Evolutionary conservation across 1,140 invertebrate species (phyloP), one percentile per base, ranked within the genome.

Genomic region (Sarcophaga bullata): DNA sequence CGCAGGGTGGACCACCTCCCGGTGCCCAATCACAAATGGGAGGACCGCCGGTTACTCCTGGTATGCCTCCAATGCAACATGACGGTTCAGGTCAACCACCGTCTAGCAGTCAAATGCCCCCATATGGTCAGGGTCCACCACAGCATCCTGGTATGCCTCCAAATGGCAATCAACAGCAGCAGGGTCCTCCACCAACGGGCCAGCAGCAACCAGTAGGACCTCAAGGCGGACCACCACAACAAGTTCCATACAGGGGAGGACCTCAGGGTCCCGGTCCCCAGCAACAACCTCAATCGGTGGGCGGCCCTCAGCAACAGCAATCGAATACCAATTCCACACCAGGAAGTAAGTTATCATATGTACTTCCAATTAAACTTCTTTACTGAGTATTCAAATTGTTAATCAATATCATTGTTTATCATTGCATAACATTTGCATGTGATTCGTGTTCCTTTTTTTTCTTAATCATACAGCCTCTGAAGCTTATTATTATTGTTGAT

Each of bases 111-210:
- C 88, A 89, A 83, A 89, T 89, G 88, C 83, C 86, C 0, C 86
- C 86, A 7, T 89, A 89, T 85, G 84, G 87, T 54, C 86, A 87
- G 81, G 83, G 85, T 8, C 86, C 85, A 11, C 82, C 83, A 81
- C 86, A 85, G 37, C 86, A 88, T 86, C 86, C 87, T 46, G 91
- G 92, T 83, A 86, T 90, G 88, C 84, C 87, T 72, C 85, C 89
- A 10, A 85, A 84, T 73, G 84, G 86, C 17, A 86, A 88, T 85
- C 91, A 91, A 89, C 91, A 90, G 75, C 91, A 91, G n/a, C 91
- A 91, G 83, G 87, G 86, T 49, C 83, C 87, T 47, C 82, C 80
- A 49, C 80, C 82, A 6, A 25, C 37, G 25, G 48, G 54, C 17
- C 37, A 58, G 10, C 80, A 54, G 19, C 80, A 81, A n/a, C 62